Percentiles rank a stretch among this genome's conserved stretches.
phyloP scores from a whole-genome alignment of 2,888 invertebrate genomes.

The Heteropelma amictum region DNA sequence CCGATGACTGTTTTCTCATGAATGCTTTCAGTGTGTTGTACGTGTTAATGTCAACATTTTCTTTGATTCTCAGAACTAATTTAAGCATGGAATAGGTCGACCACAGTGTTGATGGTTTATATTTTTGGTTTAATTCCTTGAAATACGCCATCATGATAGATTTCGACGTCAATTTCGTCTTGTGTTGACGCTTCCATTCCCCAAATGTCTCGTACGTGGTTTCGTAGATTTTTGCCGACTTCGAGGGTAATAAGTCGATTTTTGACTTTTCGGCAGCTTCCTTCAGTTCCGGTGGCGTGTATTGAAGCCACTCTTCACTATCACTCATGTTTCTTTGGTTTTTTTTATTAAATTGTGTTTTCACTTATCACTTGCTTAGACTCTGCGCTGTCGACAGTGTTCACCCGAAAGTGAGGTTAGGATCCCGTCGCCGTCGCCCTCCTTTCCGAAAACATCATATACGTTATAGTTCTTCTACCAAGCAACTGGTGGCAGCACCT shows the following conservation, averaged over 20 bases:
- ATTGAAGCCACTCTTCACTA: neutral
- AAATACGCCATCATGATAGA: slow-evolving; percentile 38
- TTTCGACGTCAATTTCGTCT: slow-evolving; percentile 15
- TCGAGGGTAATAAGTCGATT: neutral
- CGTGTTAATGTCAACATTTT: slow-evolving; percentile 33
- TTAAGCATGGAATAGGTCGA: slow-evolving; percentile 44
- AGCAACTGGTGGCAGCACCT: slow-evolving; percentile 7
- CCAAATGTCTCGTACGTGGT: neutral
- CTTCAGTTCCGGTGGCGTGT: neutral
- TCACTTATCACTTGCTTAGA: too few relatives aligned
- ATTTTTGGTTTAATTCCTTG: slow-evolving; percentile 21
- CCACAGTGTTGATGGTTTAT: slow-evolving; percentile 37
- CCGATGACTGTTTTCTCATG: slow-evolving; percentile 26
- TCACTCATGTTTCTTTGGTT: neutral
- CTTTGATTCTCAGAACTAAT: slow-evolving; percentile 35
- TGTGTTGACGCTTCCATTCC: neutral
- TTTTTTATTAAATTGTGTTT: too few relatives aligned
- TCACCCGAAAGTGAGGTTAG: too few relatives aligned
- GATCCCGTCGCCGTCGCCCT: too few relatives aligned
- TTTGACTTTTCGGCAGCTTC: neutral
- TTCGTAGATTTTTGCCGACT: neutral
- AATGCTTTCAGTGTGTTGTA: slow-evolving; percentile 37
- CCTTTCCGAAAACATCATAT: neutral
- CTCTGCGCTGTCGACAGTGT: too few relatives aligned
- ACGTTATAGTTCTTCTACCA: neutral